Percentiles rank a stretch among this genome's conserved stretches.
phyloP scores from a whole-genome alignment of 2,113 vertebrate species.

The Apodemus speciosus region DNA sequence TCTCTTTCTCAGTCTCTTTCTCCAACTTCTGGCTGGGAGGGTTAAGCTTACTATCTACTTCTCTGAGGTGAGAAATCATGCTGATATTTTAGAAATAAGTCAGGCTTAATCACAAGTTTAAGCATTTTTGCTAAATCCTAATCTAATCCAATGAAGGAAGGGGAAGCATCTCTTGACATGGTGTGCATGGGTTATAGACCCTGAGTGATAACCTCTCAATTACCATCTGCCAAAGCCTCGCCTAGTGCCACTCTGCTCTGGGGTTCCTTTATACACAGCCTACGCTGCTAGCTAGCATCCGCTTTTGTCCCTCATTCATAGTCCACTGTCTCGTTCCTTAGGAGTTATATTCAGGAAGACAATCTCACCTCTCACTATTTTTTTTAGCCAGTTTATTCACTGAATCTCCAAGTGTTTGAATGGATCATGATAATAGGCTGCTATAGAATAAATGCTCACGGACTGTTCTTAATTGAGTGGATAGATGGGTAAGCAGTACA shows the following conservation, averaged over 20 bases:
- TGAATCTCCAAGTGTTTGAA: neutral
- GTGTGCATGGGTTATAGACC: neutral
- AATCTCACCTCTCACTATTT: neutral
- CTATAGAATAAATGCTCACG: neutral
- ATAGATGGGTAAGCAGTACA: neutral
- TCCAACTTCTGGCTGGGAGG: neutral
- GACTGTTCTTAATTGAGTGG: neutral
- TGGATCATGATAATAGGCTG: slow-evolving; percentile 7
- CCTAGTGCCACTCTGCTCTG: neutral
- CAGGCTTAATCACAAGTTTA: neutral
- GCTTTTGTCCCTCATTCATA: neutral
- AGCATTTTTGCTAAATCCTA: neutral
- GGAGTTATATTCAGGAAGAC: neutral
- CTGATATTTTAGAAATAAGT: neutral
- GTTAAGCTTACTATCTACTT: neutral
- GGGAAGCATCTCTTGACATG: neutral
- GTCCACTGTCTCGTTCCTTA: neutral
- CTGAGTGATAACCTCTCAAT: neutral
- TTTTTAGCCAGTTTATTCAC: neutral
- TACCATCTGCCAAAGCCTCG: neutral
- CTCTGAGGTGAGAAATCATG: neutral
- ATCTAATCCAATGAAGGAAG: neutral
- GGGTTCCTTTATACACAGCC: neutral
- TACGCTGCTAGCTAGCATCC: neutral
- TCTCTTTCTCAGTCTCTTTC: fast-evolving